phyloP scores from a whole-genome alignment of 2,113 vertebrate species.

The Anas platyrhynchos region DNA sequence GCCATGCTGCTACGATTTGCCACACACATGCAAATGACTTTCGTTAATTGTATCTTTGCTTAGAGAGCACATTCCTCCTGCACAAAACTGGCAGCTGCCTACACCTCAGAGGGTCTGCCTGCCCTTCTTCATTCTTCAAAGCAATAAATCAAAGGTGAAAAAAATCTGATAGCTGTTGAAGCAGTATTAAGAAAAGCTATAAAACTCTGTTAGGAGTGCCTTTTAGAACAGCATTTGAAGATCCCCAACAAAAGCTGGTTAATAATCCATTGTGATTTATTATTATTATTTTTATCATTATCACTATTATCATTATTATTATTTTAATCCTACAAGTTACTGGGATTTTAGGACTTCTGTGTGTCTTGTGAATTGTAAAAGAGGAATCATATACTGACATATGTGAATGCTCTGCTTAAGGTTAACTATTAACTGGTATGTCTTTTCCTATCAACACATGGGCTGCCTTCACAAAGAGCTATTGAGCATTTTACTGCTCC shows the following conservation, averaged over 20 bases:
- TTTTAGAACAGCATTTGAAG: not conserved
- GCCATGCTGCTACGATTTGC: not conserved
- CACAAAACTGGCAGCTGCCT: constrained; percentile 20
- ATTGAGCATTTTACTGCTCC: constrained; percentile 57
- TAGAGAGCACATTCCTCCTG: not conserved
- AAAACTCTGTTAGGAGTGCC: not conserved
- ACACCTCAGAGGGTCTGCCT: not conserved
- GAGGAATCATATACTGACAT: not conserved
- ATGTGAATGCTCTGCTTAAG: constrained; percentile 8
- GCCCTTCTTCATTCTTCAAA: not conserved
- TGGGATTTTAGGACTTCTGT: not conserved
- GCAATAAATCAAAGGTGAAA: not conserved
- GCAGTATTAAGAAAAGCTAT: not conserved
- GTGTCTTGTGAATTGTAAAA: not conserved
- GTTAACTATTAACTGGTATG: constrained; percentile 49
- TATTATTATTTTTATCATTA: no score
- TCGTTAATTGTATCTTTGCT: not conserved
- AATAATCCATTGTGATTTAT: not conserved
- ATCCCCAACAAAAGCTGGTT: not conserved
- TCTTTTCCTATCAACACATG: constrained; percentile 60
- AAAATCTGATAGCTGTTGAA: not conserved
- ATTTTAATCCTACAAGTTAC: not conserved
- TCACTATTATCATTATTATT: no score
- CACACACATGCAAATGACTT: not conserved
- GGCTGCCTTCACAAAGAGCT: constrained; percentile 62